Evolutionary conservation across 2,113 vertebrate genomes (phyloP).

Genomic region (Bos javanicus): DNA sequence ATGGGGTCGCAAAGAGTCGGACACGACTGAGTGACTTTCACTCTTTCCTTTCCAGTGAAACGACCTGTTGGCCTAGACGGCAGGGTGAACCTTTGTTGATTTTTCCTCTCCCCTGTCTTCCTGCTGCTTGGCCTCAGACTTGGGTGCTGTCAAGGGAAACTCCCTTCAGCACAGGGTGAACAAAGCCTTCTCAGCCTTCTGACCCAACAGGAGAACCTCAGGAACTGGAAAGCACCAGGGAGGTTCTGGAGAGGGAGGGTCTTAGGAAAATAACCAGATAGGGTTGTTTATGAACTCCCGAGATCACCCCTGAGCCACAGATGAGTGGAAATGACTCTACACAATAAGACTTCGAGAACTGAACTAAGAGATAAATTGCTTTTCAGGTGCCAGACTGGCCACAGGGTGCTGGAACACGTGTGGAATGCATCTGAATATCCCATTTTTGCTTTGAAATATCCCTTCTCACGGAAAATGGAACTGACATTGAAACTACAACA

Average conservation of each 20-base stretch:
- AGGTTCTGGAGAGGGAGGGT: neutral
- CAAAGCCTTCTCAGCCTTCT: neutral
- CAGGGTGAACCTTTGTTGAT: neutral
- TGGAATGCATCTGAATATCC: neutral
- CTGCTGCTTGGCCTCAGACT: neutral
- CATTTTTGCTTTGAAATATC: neutral
- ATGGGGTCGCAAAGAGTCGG: neutral
- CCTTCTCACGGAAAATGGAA: neutral
- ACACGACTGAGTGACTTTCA: neutral
- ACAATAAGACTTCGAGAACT: neutral
- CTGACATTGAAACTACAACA: neutral
- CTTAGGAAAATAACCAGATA: neutral
- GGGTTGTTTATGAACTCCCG: neutral
- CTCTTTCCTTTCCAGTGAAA: neutral
- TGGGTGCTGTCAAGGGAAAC: neutral
- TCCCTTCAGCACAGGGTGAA: neutral
- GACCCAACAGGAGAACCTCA: neutral
- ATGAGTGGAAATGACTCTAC: neutral
- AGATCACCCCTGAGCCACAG: neutral
- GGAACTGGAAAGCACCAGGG: neutral
- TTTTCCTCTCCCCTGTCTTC: neutral
- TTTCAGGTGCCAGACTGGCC: neutral
- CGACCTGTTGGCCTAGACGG: too few species aligned
- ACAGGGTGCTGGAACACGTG: neutral
- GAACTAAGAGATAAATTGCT: neutral